A percentile compares a stretch with the other conserved stretches of the same genome.
Conservation (phyloP, 2,888 invertebrate species). For the Napeogenes sylphis region DNA sequence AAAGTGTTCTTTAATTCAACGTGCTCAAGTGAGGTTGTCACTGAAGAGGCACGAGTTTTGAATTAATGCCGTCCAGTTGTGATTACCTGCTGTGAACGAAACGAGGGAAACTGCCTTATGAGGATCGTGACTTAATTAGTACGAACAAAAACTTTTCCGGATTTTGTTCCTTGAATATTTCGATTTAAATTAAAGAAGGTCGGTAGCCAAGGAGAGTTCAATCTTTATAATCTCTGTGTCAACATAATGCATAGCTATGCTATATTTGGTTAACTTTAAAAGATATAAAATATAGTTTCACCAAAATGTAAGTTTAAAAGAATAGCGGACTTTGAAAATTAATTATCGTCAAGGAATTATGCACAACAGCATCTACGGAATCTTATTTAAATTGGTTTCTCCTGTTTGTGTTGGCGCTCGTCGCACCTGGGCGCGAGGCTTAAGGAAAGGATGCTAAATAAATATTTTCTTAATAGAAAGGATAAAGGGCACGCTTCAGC, state of each 20-base stretch:
- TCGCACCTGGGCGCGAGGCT: constrained; percentile 69
- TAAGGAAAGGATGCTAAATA: constrained; percentile 73
- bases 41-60: constrained; percentile 38
- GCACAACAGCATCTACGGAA: constrained; percentile 50
- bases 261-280: not conserved
- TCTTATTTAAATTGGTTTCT: constrained; percentile 67
- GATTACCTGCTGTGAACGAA: constrained; percentile 40
- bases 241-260: too few relatives aligned
- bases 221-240: not conserved
- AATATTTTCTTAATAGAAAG: constrained; percentile 72
- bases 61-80: constrained; percentile 43
- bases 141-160: constrained; percentile 17
- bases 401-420: constrained; percentile 70
- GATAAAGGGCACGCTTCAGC: constrained; percentile 66
- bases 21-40: constrained; percentile 41
- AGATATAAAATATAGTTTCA: not conserved
- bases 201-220: not conserved
- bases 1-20: constrained; percentile 34
- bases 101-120: constrained; percentile 29
- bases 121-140: constrained; percentile 43
- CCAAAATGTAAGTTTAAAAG: not conserved
- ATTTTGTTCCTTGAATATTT: constrained; percentile 6
- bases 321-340: not conserved
- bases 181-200: too few relatives aligned
- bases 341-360: constrained; percentile 37